A percentile compares a stretch with the other conserved stretches of the same genome.
phyloP scores from a whole-genome alignment of 2,113 vertebrate genomes.

The Mesocricetus auratus region DNA sequence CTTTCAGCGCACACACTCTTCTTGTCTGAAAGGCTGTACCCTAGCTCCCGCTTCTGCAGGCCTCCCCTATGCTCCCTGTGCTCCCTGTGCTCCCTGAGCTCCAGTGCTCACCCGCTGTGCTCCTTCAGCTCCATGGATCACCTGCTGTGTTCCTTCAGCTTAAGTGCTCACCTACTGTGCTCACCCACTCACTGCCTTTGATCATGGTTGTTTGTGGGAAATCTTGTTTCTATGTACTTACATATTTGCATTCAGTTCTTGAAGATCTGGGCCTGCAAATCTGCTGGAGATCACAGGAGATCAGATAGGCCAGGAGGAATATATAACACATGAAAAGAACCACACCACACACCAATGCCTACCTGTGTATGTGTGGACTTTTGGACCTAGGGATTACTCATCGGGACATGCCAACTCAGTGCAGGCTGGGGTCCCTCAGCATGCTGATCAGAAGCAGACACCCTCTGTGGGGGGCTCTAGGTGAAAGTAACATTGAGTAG shows the following conservation, averaged over 20 bases:
- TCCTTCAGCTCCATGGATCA: neutral
- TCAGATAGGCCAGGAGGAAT: neutral
- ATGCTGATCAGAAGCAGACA: neutral
- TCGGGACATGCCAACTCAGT: fast-evolving
- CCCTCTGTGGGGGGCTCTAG: neutral
- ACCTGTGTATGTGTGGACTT: fast-evolving
- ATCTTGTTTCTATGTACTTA: neutral
- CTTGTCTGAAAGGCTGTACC: neutral
- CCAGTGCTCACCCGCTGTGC: no score
- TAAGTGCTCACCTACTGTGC: neutral
- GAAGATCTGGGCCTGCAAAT: neutral
- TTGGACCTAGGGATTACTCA: neutral
- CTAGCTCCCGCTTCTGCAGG: neutral
- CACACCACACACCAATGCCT: no score
- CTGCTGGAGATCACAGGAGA: neutral
- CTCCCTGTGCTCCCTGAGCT: neutral
- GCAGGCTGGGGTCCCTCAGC: fast-evolving
- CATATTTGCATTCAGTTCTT: fast-evolving
- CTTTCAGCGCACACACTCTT: neutral
- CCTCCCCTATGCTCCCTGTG: neutral
- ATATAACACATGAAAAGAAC: neutral
- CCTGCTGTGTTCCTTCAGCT: neutral
- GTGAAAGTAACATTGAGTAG: neutral
- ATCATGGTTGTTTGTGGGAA: neutral
- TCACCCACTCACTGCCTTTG: neutral